A percentile compares a stretch with the other conserved stretches of the same genome.
These are phyloP conservation scores for Abramis brama DNA, from an alignment of 2,113 vertebrate species.

Conservation along the genomic window DNA sequence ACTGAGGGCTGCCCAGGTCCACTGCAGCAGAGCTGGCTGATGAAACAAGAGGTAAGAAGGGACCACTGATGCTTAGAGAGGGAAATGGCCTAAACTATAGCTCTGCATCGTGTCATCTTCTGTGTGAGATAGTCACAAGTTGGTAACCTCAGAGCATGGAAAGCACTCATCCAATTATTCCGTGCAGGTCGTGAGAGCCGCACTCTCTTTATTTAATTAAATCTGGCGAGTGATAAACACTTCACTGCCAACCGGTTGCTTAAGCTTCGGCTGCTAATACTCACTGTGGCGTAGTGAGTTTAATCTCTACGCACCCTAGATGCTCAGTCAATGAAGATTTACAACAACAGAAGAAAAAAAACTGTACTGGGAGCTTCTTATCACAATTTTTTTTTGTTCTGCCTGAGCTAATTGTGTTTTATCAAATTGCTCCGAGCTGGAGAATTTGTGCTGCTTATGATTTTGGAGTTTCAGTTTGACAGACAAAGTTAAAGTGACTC, in stretches of 20 bases:
- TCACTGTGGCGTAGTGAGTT: conserved; percentile 46
- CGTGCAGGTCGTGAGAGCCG: neutral
- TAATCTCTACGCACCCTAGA: conserved; percentile 37
- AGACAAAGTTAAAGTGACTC: conserved; percentile 5
- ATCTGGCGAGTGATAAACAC: conserved; percentile 38
- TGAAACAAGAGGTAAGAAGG: conserved; percentile 59
- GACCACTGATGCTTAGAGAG: conserved; percentile 45
- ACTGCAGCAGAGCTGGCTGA: conserved; percentile 54
- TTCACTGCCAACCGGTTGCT: conserved; percentile 30
- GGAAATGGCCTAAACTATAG: conserved; percentile 48
- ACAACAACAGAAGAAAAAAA: conserved; percentile 20
- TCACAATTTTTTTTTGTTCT: conserved; percentile 31
- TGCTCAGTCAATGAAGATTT: conserved; percentile 44
- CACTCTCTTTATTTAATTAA: conserved; percentile 36
- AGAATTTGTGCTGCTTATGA: conserved; percentile 6
- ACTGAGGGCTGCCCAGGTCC: conserved; percentile 55
- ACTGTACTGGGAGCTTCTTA: neutral
- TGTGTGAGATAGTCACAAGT: conserved; percentile 41
- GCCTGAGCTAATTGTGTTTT: conserved; percentile 30
- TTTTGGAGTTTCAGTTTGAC: conserved; percentile 19
- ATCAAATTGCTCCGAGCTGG: conserved; percentile 18
- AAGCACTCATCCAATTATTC: conserved; percentile 28
- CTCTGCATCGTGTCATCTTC: conserved; percentile 41
- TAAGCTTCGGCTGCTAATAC: conserved; percentile 40
- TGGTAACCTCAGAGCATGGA: conserved; percentile 37